phyloP scores from a whole-genome alignment of 1,140 invertebrate species.

The Phocides pigmalion region DNA sequence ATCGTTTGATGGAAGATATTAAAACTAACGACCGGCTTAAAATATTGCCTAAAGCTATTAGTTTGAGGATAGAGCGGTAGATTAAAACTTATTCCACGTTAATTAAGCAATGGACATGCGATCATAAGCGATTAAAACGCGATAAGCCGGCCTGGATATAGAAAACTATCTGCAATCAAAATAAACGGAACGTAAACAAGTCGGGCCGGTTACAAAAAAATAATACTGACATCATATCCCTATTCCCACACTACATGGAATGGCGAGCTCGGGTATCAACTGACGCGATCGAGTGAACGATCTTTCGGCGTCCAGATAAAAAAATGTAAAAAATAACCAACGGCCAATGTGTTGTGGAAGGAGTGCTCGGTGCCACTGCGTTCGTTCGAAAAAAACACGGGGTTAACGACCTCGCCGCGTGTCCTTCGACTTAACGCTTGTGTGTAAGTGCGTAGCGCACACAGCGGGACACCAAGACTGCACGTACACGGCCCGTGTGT shows the following conservation, averaged over 20 bases:
- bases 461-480: conserved; percentile 53
- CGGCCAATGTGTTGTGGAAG: conserved; percentile 71
- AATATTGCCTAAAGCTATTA: conserved; percentile 17
- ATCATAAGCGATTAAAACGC: conserved; percentile 20
- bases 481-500: no score
- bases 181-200: conserved; percentile 53
- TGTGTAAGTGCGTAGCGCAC: conserved; percentile 61
- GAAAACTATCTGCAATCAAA: conserved; percentile 51
- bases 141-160: conserved; percentile 29
- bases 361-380: conserved; percentile 66
- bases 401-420: conserved; percentile 75
- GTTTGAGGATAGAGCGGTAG: conserved; percentile 1
- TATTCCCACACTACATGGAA: conserved; percentile 58
- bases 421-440: conserved; percentile 69
- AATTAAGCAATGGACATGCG: conserved; percentile 27
- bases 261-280: conserved; percentile 47
- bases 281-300: conserved; percentile 65
- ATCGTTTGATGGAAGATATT: conserved; percentile 8
- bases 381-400: conserved; percentile 74
- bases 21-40: conserved; percentile 17
- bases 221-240: conserved; percentile 71
- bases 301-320: conserved; percentile 61
- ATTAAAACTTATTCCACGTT: conserved; percentile 19
- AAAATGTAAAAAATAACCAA: conserved; percentile 60
- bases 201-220: conserved; percentile 52